These are phyloP conservation scores for Spinibarbus caldwelli DNA, from an alignment of 2,797 vertebrate genomes.

Conservation along the genomic window DNA sequence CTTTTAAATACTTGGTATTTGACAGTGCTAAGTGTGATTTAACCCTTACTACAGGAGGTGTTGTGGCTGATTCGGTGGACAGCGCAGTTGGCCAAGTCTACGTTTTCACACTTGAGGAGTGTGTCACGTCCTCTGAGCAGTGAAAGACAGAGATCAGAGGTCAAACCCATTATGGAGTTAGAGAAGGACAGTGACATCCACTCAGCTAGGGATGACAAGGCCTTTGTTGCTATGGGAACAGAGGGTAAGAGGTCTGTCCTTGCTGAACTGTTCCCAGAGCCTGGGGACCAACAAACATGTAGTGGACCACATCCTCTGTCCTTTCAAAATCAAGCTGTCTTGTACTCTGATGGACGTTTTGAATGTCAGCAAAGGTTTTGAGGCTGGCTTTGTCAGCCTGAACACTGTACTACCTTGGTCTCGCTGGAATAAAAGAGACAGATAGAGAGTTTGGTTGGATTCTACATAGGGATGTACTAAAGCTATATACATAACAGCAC, in stretches of 20 bases:
- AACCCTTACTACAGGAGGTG: constrained; percentile 58
- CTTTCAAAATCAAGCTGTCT: constrained; percentile 46
- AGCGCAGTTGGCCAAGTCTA: constrained; percentile 57
- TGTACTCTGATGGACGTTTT: constrained; percentile 28
- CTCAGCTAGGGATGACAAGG: constrained; percentile 71
- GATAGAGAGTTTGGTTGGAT: background rate
- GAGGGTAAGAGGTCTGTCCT: constrained; percentile 73
- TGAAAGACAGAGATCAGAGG: constrained; percentile 72
- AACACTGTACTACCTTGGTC: background rate
- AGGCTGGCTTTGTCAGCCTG: background rate
- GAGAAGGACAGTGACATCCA: constrained; percentile 65
- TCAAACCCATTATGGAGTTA: constrained; percentile 80
- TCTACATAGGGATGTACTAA: background rate
- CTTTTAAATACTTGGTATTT: background rate
- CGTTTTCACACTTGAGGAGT: constrained; percentile 67
- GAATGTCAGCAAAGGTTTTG: constrained; percentile 38
- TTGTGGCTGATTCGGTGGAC: constrained; percentile 51
- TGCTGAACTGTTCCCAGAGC: constrained; percentile 72
- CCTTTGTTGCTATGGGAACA: constrained; percentile 79
- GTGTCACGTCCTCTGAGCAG: constrained; percentile 68
- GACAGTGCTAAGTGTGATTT: constrained; percentile 60
- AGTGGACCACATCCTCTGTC: constrained; percentile 32
- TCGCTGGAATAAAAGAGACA: background rate
- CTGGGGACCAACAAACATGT: constrained; percentile 63
- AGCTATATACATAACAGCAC: background rate